Conservation (phyloP, 2,888 invertebrate species). For the Nasonia oneida region DNA sequence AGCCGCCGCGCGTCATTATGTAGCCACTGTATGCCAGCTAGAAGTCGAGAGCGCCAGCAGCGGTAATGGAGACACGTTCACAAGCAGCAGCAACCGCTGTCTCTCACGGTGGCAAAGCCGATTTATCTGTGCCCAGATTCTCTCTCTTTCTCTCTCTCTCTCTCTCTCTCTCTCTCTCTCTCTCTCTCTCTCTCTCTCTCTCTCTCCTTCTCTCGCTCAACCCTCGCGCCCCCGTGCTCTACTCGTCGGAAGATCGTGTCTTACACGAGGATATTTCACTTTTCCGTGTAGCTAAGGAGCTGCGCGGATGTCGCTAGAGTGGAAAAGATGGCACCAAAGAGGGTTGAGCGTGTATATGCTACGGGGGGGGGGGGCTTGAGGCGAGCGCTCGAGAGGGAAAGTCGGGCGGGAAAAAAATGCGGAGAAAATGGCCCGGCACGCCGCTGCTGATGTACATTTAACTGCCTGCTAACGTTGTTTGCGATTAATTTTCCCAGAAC, state of each 20-base stretch:
- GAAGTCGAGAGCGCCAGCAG: constrained; percentile 44
- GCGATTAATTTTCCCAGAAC: constrained; percentile 34
- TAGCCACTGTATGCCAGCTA: constrained; percentile 64
- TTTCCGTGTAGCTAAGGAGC: constrained; percentile 68
- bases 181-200: neutral
- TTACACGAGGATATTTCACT: constrained; percentile 75
- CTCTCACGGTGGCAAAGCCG: constrained; percentile 73
- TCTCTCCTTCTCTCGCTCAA: constrained; percentile 27
- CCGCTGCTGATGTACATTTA: constrained; percentile 25
- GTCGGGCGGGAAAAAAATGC: constrained; percentile 35
- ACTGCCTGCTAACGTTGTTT: constrained; percentile 35
- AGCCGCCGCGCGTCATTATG: constrained; percentile 64
- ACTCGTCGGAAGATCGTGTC: constrained; percentile 67
- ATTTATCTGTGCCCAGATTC: constrained; percentile 74
- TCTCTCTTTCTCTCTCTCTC: constrained; percentile 42
- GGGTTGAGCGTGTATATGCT: constrained; percentile 16
- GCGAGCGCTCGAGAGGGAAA: neutral
- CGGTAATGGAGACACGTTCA: constrained; percentile 75
- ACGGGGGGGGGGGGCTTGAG: constrained; percentile 1
- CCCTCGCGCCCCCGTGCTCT: constrained; percentile 51
- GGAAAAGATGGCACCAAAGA: constrained; percentile 58
- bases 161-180: too few species aligned
- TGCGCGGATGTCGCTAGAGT: constrained; percentile 31
- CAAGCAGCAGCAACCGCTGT: constrained; percentile 67
- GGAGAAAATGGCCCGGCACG: constrained; percentile 18